A percentile compares a stretch with the other conserved stretches of the same genome.
phyloP scores from a whole-genome alignment of 1,140 invertebrate genomes.

The Chelonus insularis region DNA sequence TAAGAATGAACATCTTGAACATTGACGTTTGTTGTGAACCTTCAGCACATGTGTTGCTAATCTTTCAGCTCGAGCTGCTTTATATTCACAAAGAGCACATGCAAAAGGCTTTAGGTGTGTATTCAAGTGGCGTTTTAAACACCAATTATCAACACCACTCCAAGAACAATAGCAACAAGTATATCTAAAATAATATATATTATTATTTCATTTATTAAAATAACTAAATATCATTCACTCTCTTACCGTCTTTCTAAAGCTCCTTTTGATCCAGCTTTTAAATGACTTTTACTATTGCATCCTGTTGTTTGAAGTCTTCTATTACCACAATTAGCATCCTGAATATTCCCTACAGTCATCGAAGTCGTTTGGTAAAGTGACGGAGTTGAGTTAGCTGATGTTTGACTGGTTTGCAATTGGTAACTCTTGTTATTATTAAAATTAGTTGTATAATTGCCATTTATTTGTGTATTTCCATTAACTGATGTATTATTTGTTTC shows the following conservation, averaged over 20 bases:
- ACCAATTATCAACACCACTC: constrained; percentile 93
- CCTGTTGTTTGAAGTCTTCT: constrained; percentile 49
- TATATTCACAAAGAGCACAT: constrained; percentile 87
- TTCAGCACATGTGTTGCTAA: constrained; percentile 86
- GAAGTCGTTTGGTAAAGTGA: constrained; percentile 40
- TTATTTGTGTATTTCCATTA: constrained; percentile 17
- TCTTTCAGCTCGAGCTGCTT: constrained; percentile 83
- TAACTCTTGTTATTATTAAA: constrained; percentile 49
- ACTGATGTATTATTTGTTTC: constrained; percentile 1
- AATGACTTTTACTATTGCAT: constrained; percentile 54
- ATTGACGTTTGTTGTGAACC: constrained; percentile 87
- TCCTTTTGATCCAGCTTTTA: constrained; percentile 47
- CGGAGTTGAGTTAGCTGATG: not conserved
- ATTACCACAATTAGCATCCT: constrained; percentile 40
- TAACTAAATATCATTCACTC: no score
- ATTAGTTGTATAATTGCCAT: constrained; percentile 37
- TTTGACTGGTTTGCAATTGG: constrained; percentile 43
- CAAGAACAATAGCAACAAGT: constrained; percentile 86
- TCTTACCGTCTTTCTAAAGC: constrained; percentile 47
- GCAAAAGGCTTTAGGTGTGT: constrained; percentile 90
- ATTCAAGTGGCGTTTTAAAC: constrained; percentile 86
- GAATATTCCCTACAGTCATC: constrained; percentile 42
- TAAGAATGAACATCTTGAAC: constrained; percentile 82
- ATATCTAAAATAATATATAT: constrained; percentile 64
- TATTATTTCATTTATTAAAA: no score